Percentiles rank a stretch among this genome's conserved stretches.
Evolutionary conservation across 2,797 vertebrate species (phyloP).

Genomic region (Nothura maculosa): DNA sequence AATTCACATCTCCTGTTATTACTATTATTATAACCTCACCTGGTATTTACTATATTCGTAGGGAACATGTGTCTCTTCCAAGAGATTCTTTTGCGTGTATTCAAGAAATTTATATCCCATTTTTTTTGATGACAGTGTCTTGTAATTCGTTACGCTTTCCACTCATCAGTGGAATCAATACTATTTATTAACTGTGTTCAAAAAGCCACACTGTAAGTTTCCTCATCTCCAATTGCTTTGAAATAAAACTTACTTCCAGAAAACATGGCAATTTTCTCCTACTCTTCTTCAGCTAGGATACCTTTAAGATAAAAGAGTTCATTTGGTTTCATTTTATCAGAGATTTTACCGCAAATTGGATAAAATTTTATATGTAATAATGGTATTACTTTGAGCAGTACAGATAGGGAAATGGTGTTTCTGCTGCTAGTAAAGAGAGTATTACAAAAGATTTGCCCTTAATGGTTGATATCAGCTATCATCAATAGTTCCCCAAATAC

Average conservation of each 20-base stretch:
- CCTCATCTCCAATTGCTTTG: background rate
- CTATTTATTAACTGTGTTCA: background rate
- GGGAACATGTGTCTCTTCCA: background rate
- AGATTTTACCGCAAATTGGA: background rate
- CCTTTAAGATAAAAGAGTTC: background rate
- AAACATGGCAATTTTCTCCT: background rate
- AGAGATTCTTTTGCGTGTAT: background rate
- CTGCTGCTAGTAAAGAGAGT: background rate
- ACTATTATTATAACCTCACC: background rate
- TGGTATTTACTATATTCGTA: background rate
- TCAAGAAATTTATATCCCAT: background rate
- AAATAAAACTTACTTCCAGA: background rate
- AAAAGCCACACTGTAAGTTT: background rate
- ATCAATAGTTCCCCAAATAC: background rate
- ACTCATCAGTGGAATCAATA: background rate
- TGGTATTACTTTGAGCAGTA: background rate
- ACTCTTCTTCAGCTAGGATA: background rate
- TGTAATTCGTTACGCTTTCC: background rate
- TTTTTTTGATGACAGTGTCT: background rate
- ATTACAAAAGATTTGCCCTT: background rate
- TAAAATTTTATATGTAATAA: background rate
- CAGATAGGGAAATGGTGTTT: background rate
- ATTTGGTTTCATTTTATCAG: background rate
- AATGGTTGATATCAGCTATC: background rate
- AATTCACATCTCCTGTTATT: background rate